Conservation (phyloP, 2,888 invertebrate species). For the Nomada fucata region DNA sequence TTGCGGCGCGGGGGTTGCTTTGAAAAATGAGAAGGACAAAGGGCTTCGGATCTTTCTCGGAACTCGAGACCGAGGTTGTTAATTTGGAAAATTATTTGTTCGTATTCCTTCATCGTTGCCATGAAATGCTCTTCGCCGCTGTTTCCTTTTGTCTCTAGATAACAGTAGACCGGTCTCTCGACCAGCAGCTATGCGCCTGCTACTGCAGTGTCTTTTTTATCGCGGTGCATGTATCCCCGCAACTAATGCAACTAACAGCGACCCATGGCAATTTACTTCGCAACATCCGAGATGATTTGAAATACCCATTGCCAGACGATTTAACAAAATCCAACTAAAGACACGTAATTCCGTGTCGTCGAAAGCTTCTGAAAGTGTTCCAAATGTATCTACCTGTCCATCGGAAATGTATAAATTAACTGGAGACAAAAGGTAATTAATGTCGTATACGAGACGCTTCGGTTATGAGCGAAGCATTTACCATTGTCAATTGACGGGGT, state of each 20-base stretch:
- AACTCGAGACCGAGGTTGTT: too few relatives aligned
- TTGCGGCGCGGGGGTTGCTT: neutral
- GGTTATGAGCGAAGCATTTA: conserved; percentile 3
- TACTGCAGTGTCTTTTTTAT: conserved; percentile 34
- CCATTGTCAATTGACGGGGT: conserved; percentile 43
- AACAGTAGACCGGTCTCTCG: conserved; percentile 12
- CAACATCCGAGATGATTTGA: neutral
- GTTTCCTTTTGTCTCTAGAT: neutral
- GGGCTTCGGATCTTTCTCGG: too few relatives aligned
- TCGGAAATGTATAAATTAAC: too few relatives aligned
- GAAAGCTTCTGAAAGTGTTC: too few relatives aligned
- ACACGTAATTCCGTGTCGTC: too few relatives aligned
- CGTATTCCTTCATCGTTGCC: too few relatives aligned
- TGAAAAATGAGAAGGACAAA: neutral
- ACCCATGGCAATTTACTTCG: neutral
- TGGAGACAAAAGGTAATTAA: neutral
- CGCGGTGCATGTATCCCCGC: neutral
- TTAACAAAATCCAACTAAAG: too few relatives aligned
- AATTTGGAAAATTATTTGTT: too few relatives aligned
- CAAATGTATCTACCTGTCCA: too few relatives aligned
- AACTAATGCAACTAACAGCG: neutral
- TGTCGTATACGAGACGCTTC: conserved; percentile 20
- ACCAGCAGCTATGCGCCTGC: neutral
- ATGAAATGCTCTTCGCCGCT: too few relatives aligned
- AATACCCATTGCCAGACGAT: neutral